These are phyloP conservation scores for Cecropterus lyciades DNA, from an alignment of 1,140 invertebrate genomes.

Conservation along the genomic window DNA sequence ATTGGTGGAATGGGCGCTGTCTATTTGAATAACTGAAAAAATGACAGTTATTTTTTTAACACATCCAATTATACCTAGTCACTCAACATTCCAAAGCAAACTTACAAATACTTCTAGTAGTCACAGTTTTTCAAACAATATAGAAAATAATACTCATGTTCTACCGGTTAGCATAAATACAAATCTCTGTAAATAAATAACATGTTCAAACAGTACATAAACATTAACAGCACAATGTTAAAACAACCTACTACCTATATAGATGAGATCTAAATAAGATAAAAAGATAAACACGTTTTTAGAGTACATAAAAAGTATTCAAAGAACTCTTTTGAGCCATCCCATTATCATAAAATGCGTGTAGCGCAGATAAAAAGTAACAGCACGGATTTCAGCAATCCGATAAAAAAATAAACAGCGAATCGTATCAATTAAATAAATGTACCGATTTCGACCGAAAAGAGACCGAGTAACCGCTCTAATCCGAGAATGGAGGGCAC, in stretches of 20 bases:
- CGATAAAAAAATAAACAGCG: background rate
- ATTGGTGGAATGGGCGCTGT: too few relatives aligned
- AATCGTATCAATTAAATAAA: constrained; percentile 1
- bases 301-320: background rate
- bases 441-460: background rate
- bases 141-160: too few relatives aligned
- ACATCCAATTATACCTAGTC: too few relatives aligned
- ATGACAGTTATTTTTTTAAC: too few relatives aligned
- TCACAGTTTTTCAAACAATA: too few relatives aligned
- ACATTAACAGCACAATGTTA: too few relatives aligned
- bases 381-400: background rate
- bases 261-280: background rate
- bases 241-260: background rate
- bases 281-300: background rate
- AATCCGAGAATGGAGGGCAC: constrained; percentile 1
- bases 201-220: too few relatives aligned
- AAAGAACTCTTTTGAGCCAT: background rate
- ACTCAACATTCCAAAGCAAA: too few relatives aligned
- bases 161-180: too few relatives aligned
- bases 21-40: too few relatives aligned
- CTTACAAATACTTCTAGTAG: too few relatives aligned
- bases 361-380: constrained; percentile 1
- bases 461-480: background rate
- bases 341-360: background rate
- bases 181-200: too few relatives aligned